Conservation (phyloP, 2,113 vertebrate species). For the Tichodroma muraria region DNA sequence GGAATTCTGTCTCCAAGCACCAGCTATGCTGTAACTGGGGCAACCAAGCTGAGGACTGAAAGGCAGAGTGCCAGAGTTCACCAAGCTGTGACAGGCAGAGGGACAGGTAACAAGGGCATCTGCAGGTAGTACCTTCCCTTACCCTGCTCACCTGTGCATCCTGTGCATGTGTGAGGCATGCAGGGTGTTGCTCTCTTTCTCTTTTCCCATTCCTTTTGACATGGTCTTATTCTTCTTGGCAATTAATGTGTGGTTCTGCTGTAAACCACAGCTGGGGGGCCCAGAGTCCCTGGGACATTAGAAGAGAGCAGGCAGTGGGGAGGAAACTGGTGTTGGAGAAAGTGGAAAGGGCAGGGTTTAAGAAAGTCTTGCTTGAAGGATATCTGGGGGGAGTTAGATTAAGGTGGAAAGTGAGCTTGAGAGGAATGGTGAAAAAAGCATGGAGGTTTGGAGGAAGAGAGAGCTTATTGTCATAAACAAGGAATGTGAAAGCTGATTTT, state of each 20-base stretch:
- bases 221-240: background rate
- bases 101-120: background rate
- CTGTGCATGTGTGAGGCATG: background rate
- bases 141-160: background rate
- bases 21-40: conserved; percentile 24
- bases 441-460: background rate
- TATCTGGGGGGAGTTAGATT: background rate
- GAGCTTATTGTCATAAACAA: background rate
- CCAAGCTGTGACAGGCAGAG: background rate
- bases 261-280: background rate
- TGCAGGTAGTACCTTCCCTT: background rate
- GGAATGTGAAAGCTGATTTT: background rate
- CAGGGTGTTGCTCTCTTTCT: background rate
- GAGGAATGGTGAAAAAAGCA: background rate
- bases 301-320: background rate
- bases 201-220: background rate
- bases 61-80: background rate
- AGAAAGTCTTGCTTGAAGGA: background rate
- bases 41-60: background rate
- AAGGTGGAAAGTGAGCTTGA: background rate
- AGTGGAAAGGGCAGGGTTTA: background rate
- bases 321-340: background rate
- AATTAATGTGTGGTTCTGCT: background rate
- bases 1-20: conserved; percentile 36
- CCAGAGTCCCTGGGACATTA: background rate